Conservation (phyloP, 2,113 vertebrate genomes). For the Dendrocopos noguchii region DNA sequence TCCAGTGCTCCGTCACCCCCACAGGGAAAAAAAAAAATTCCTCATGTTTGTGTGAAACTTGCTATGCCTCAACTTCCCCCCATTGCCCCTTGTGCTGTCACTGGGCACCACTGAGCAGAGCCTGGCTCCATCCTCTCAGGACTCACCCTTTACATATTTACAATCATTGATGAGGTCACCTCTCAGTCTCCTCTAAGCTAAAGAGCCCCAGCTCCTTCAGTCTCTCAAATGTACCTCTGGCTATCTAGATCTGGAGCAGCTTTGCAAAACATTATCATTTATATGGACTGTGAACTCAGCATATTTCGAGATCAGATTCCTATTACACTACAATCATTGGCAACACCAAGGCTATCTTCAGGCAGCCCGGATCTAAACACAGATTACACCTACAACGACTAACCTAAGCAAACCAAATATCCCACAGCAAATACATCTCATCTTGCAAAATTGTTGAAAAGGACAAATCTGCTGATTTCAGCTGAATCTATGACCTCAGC, state of each 20-base stretch:
- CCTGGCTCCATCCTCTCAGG: no score
- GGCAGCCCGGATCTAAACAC: not conserved
- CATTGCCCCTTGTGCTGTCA: no score
- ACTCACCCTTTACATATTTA: no score
- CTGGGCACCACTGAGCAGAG: no score
- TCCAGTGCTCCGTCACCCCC: no score
- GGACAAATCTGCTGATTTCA: constrained; percentile 6
- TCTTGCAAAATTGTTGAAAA: not conserved
- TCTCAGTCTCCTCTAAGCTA: no score
- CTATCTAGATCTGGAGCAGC: not conserved
- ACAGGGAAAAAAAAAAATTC: no score
- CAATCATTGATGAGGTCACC: no score
- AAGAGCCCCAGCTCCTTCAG: no score
- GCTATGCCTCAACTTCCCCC: no score
- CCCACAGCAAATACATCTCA: not conserved
- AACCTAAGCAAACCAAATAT: not conserved
- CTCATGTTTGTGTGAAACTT: no score
- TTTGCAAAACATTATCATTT: not conserved
- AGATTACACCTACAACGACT: not conserved
- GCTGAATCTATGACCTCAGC: not conserved
- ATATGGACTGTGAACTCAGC: not conserved
- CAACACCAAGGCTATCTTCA: not conserved
- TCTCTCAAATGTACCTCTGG: not conserved
- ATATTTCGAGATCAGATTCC: constrained; percentile 15
- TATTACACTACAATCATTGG: not conserved